phyloP scores from a whole-genome alignment of 1,140 invertebrate genomes.

The Drosophila ironensis region DNA sequence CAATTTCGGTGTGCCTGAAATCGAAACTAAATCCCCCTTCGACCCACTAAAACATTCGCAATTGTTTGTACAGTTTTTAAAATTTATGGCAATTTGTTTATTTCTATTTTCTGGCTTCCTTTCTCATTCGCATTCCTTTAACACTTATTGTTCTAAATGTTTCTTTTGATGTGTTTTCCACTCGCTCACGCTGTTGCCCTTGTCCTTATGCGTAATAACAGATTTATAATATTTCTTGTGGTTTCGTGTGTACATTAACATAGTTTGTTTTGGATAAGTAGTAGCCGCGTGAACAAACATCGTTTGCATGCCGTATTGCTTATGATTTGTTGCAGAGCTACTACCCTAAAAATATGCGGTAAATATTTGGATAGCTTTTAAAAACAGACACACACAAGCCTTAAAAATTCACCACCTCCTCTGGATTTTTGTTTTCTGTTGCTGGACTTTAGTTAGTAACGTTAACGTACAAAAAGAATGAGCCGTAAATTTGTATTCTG shows the following conservation, averaged over 20 bases:
- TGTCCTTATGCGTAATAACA: constrained; percentile 56
- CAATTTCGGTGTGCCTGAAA: too few relatives aligned
- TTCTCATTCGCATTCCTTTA: constrained; percentile 39
- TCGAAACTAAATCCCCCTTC: neutral
- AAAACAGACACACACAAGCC: constrained; percentile 31
- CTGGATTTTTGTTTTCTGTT: constrained; percentile 25
- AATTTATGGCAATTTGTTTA: constrained; percentile 58
- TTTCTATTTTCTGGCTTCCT: constrained; percentile 46
- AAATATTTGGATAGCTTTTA: constrained; percentile 23
- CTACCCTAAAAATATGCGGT: constrained; percentile 19
- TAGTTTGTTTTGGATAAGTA: constrained; percentile 5
- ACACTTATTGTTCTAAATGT: constrained; percentile 73
- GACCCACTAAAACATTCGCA: neutral
- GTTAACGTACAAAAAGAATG: constrained; percentile 50
- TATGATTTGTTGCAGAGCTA: constrained; percentile 20
- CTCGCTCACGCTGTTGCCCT: constrained; percentile 1
- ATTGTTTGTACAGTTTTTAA: constrained; percentile 29
- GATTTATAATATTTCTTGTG: constrained; percentile 34
- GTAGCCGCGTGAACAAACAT: constrained; percentile 39
- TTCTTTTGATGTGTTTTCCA: constrained; percentile 42
- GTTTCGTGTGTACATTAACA: neutral
- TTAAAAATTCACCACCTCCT: constrained; percentile 22
- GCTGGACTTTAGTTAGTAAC: constrained; percentile 38
- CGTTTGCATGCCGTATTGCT: constrained; percentile 44
- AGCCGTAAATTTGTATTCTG: constrained; percentile 47